Percentiles rank a stretch among this genome's conserved stretches.
Conservation (phyloP, 2,888 invertebrate species). For the Octonoba sinensis region DNA sequence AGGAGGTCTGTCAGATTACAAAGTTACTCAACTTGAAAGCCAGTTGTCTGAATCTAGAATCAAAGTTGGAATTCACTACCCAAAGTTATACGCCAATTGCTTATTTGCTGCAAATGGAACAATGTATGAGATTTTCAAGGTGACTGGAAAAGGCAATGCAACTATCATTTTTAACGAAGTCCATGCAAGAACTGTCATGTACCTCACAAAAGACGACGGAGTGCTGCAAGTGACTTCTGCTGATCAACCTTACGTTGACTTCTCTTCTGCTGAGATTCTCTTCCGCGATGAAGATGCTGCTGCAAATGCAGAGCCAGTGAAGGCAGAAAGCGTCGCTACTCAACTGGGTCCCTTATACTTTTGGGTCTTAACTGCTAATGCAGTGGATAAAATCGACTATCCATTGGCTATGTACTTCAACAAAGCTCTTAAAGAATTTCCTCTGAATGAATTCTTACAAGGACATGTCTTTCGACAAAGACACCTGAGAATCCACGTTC, state of each 20-base stretch:
- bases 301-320: conserved; percentile 31
- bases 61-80: conserved; percentile 64
- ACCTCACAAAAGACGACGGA: conserved; percentile 65
- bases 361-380: conserved; percentile 66
- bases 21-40: conserved; percentile 62
- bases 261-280: conserved; percentile 64
- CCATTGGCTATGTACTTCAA: conserved; percentile 64
- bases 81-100: conserved; percentile 63
- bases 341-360: conserved; percentile 66
- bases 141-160: conserved; percentile 65
- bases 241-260: conserved; percentile 67
- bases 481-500: conserved; percentile 56
- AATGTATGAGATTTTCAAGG: conserved; percentile 66
- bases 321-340: conserved; percentile 58
- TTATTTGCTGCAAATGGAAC: conserved; percentile 66
- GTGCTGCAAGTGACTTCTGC: conserved; percentile 65
- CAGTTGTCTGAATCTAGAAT: conserved; percentile 64
- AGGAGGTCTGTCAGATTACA: conserved; percentile 64
- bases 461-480: conserved; percentile 38
- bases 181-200: conserved; percentile 66
- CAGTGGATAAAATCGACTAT: conserved; percentile 65
- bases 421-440: conserved; percentile 63
- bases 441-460: conserved; percentile 28
- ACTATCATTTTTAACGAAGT: conserved; percentile 66
- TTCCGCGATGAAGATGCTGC: conserved; percentile 56